Conservation (phyloP, 2,797 vertebrate species). For the Peromyscus melanophrys region DNA sequence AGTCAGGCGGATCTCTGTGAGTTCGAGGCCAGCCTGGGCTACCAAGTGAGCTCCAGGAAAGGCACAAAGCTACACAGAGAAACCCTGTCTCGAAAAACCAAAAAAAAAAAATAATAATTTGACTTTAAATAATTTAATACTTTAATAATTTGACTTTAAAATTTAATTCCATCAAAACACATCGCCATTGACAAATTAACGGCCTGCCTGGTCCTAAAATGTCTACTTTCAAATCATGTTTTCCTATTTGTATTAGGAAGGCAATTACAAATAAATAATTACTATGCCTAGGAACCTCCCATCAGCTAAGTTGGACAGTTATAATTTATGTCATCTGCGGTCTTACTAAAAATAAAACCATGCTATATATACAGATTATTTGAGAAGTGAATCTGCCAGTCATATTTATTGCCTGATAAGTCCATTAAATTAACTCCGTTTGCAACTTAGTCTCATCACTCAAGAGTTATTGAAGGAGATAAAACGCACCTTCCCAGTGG, state of each 20-base stretch:
- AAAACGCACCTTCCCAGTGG: not conserved
- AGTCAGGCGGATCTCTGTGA: no score
- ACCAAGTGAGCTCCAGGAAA: no score
- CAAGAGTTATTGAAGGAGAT: constrained; percentile 20
- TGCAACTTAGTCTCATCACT: constrained; percentile 29
- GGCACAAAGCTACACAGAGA: no score
- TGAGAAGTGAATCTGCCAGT: not conserved
- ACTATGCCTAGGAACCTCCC: not conserved
- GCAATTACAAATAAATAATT: constrained; percentile 12
- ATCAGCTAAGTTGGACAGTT: not conserved
- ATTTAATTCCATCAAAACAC: not conserved
- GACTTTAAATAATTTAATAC: no score
- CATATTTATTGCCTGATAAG: not conserved
- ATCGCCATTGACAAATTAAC: constrained; percentile 24
- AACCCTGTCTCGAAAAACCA: no score
- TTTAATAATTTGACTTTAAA: no score
- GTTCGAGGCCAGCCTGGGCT: no score
- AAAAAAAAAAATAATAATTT: no score
- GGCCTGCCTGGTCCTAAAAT: not conserved
- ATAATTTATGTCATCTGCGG: not conserved
- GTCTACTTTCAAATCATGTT: constrained; percentile 30
- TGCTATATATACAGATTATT: not conserved
- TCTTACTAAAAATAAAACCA: constrained; percentile 46
- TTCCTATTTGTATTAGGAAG: not conserved
- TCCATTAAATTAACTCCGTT: constrained; percentile 36